Conservation (phyloP, 2,888 invertebrate genomes). For the Hofmannophila pseudospretella region DNA sequence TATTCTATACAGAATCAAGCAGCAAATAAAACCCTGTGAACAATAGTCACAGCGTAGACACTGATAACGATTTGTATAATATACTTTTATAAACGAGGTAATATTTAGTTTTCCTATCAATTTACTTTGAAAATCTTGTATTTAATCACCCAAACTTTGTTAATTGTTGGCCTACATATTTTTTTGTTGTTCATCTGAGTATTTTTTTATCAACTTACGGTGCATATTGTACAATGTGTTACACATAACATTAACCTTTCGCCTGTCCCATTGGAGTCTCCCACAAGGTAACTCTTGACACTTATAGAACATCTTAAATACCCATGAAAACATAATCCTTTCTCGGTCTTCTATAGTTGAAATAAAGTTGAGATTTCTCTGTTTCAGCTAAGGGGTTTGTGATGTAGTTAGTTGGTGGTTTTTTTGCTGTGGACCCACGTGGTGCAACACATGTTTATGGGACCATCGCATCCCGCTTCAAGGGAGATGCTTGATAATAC, state of each 20-base stretch:
- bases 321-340: background rate
- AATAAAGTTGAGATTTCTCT: background rate
- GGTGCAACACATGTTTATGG: conserved; percentile 64
- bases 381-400: background rate
- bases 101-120: too few relatives aligned
- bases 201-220: conserved; percentile 23
- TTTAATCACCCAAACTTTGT: too few relatives aligned
- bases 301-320: conserved; percentile 12
- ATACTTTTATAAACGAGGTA: too few relatives aligned
- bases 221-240: conserved; percentile 59
- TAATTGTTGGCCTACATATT: conserved; percentile 23
- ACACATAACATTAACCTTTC: conserved; percentile 68
- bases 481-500: conserved; percentile 57
- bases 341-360: background rate
- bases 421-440: conserved; percentile 62
- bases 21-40: too few relatives aligned
- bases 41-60: too few relatives aligned
- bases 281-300: conserved; percentile 59
- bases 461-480: conserved; percentile 56
- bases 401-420: conserved; percentile 9
- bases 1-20: too few relatives aligned
- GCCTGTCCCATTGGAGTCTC: conserved; percentile 61
- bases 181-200: conserved; percentile 21
- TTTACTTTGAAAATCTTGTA: too few relatives aligned
- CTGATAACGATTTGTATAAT: too few relatives aligned